Evolutionary conservation across 2,888 invertebrate species (phyloP).

Genomic region (Coenonympha glycerion): DNA sequence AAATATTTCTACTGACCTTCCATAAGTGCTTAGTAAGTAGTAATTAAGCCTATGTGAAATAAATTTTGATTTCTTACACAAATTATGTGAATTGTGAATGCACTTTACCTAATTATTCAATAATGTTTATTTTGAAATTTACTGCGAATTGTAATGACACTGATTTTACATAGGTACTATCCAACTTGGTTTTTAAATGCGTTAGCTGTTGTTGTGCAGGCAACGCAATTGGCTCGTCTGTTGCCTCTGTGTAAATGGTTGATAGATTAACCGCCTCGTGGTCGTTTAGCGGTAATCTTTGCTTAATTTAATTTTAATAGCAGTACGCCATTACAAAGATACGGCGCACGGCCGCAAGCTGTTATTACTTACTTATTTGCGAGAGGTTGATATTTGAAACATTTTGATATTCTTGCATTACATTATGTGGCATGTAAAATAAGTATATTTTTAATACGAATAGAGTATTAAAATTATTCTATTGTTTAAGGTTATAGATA

Average conservation of each 20-base stretch:
- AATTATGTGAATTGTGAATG: no score
- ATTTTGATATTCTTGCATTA: constrained; percentile 15
- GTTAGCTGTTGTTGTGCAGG: no score
- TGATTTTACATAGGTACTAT: no score
- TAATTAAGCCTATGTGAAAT: no score
- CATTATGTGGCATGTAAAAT: no score
- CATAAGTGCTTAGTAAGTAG: no score
- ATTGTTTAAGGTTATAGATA: no score
- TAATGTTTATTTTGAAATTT: no score
- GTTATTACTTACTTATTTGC: constrained; percentile 20
- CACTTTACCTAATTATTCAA: no score
- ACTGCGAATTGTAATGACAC: no score
- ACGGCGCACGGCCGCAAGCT: constrained; percentile 31
- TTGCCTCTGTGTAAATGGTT: constrained; percentile 13
- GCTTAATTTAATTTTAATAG: constrained; percentile 69
- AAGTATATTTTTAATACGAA: constrained; percentile 5
- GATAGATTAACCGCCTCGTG: constrained; percentile 44
- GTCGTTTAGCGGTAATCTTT: constrained; percentile 52
- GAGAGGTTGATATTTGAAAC: constrained; percentile 13
- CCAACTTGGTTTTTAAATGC: not conserved
- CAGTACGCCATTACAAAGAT: constrained; percentile 39
- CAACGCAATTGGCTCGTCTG: not conserved
- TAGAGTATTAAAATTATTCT: not conserved
- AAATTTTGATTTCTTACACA: no score
- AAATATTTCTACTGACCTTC: no score